Evolutionary conservation across 2,797 vertebrate species (phyloP), one percentile per base, ranked within the genome.

Genomic region (Enteromius fasciolatus): DNA sequence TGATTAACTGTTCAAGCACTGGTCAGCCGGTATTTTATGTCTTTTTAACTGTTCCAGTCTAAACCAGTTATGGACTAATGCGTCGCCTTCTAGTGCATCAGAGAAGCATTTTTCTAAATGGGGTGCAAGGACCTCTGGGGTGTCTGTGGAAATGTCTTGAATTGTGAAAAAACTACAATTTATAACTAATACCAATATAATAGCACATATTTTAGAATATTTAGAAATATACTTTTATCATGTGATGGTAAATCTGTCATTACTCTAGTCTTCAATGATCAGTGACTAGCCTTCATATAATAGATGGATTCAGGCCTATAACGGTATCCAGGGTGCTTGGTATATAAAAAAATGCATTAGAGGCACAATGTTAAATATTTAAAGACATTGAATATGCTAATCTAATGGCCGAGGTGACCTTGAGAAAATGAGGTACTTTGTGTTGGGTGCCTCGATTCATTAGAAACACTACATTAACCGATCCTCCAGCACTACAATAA

Each of bases 381-480:
- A 80, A 91, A 92, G 86, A 86, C 90, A 87, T 90, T 70, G 89
- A 90, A 92, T 92, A 92, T 92, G 92, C 89, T 93, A 93, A 95
- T 94, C 87, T 88, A 88, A 89, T 89, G 89, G 88, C 89, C 10
- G 72, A 66, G 70, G 82, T 93, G 94, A 94, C 94, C 93, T 94
- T 93, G 93, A 89, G 81, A 90, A 87, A 90, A 89, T 87, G 87
- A 92, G 90, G 92, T 91, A 89, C 90, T 87, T 90, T 90, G 90
- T 92, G 92, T 93, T 90, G 90, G 92, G 89, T 91, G 89, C 92
- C 85, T 91, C 92, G 92, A 94, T 94, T 94, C 90, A 94, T 94
- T 93, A 92, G 91, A 93, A 93, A 93, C 94, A 94, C 93, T 90
- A 92, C 94, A 95, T 95, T 94, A 95, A 91, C 92, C 90, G 87